These are phyloP conservation scores for Acrobeloides nanus DNA, from an alignment of 2,888 invertebrate species.

Conservation along the genomic window DNA sequence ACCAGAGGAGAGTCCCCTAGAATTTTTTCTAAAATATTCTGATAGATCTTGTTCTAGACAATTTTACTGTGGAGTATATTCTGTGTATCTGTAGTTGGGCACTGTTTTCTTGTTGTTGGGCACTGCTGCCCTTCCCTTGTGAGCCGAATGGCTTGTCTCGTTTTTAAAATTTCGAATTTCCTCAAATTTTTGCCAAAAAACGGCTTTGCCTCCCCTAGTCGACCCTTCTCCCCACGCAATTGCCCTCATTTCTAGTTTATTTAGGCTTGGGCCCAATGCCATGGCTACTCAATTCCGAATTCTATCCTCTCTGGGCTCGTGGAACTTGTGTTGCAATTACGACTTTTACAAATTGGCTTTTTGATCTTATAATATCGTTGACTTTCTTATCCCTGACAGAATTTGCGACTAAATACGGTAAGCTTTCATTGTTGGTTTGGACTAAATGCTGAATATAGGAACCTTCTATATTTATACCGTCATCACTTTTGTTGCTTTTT, in stretches of 20 bases:
- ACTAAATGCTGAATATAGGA: too few species aligned
- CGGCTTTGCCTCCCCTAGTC: too few species aligned
- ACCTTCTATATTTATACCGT: constrained; percentile 59
- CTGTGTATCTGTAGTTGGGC: too few species aligned
- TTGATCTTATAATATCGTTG: constrained; percentile 59
- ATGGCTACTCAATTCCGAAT: constrained; percentile 61
- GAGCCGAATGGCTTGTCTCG: too few species aligned
- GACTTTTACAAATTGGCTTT: constrained; percentile 58
- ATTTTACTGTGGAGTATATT: too few species aligned
- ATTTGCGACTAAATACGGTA: constrained; percentile 37
- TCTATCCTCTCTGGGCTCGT: constrained; percentile 59
- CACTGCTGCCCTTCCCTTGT: not conserved
- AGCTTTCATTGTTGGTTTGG: constrained; percentile 60
- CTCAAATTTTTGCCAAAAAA: too few species aligned
- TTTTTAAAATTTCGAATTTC: too few species aligned
- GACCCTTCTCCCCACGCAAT: too few species aligned
- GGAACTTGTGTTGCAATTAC: constrained; percentile 55
- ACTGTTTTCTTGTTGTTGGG: too few species aligned
- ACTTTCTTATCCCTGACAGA: constrained; percentile 57
- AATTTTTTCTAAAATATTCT: too few species aligned
- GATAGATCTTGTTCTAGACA: not conserved
- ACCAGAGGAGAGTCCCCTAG: too few species aligned
- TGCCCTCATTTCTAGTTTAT: too few species aligned
- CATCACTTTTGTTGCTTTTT: constrained; percentile 56
- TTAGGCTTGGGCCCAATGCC: constrained; percentile 61